Base-by-base conservation (phyloP, 2,888 invertebrate genomes). In the Nomada goodeniana region DNA sequence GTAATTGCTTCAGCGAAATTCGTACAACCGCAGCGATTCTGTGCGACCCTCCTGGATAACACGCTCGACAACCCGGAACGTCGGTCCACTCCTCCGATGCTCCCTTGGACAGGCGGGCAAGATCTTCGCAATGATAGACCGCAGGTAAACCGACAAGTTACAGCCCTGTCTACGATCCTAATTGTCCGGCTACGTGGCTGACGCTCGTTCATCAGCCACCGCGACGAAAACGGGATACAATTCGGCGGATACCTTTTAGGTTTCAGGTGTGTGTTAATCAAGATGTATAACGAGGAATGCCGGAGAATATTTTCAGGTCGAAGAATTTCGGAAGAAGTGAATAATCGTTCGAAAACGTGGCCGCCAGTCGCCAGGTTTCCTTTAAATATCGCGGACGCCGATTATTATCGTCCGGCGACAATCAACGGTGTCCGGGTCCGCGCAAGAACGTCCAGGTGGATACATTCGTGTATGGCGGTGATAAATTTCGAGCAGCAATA, bases 51-150 rank as follows among this genome's bases (percentile, higher is more conserved):
- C 70, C 15, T 3, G 52, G 52, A 20, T 29, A 36, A 52, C 52
- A 23, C 70, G 70, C 1, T 47, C 60, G n/a, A 10, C 70, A 36
- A 60, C 50, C 47, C 60, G 60, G 73, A 64, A 64, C 69, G 52
- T 53, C 44, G 26, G 15, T 26, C 44, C 50, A 44, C 68, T 52
- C 15, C 7, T n/a, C 10, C 67, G 47, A 50, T 26, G 42, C 20
- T 44, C 20, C 18, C 50, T 23, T 64, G 68, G 61, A 61, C n/a
- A 44, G 61, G 20, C 15, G 15, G 57, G 2, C 47, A 20, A 60
- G 81, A 81, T 81, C 81, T 53, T 70, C 82, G 81, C 68, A 80
- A 80, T 80, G 80, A 80, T 68, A 53, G 81, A 80, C 44, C 55
- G 44, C 52, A 47, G 68, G 68, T 57, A 63, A 68, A 61, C 72